phyloP scores from a whole-genome alignment of 37 sponge, comb jelly and placozoan species.

The Aphrocallistes beatrix region DNA sequence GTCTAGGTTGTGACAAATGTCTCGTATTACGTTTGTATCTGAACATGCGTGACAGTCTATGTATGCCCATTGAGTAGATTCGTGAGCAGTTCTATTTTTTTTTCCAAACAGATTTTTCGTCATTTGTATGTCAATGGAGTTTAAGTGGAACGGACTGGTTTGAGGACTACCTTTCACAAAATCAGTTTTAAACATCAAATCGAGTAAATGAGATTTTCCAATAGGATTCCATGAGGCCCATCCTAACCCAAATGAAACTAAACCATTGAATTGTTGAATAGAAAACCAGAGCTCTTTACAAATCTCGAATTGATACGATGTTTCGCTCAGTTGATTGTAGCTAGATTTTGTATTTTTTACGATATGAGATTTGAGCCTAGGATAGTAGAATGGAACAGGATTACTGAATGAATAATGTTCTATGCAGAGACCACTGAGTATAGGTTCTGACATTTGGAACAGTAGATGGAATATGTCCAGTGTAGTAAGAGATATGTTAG shows the following conservation, averaged over 20 bases:
- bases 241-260: neutral
- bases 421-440: too few species aligned
- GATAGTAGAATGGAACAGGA: neutral
- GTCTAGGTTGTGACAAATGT: neutral
- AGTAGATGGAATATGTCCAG: neutral
- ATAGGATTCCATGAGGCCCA: neutral
- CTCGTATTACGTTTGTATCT: neutral
- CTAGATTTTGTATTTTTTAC: too few species aligned
- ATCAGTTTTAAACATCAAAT: neutral
- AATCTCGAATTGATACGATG: neutral
- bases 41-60: neutral
- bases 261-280: neutral
- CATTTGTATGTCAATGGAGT: slow-evolving; percentile 13
- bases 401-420: neutral
- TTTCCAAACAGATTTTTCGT: neutral
- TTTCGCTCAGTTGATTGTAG: neutral
- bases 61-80: neutral
- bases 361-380: neutral
- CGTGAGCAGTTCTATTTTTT: neutral
- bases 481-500: neutral
- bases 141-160: neutral
- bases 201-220: neutral
- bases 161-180: neutral
- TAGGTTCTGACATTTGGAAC: neutral
- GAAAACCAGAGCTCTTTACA: neutral